Base-by-base conservation (phyloP, 2,113 vertebrate species). In the Festucalex cinctus region DNA sequence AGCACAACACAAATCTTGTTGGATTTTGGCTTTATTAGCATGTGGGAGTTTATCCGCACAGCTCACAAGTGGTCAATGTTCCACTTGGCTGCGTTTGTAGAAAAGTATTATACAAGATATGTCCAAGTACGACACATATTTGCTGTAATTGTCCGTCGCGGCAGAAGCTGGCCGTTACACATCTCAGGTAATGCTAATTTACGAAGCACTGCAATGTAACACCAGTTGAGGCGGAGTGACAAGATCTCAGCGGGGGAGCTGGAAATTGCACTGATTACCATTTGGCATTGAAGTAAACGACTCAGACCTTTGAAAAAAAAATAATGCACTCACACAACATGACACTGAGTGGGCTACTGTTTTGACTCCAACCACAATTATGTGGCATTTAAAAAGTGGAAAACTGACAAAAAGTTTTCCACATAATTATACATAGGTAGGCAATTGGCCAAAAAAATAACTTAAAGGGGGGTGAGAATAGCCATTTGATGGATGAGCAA, bases 301-400 rank as follows among this genome's bases (percentile, higher is more conserved):
- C 66, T 88, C 82, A 78, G 75, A 81, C 79, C 64, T 75, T 82
- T 2, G 2, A 36, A 26, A 65, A 63, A 80, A 76, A 80, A 76
- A 66, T 75, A 77, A 71, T 66, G 51, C 76, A 80, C 77, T 85
- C 5, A 8, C 69, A 71, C 70, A 78, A 65, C 77, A 74, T 77
- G 84, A 84, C 75, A 74, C 67, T 73, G 77, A 74, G 80, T 88
- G 74, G 81, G 82, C 71, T 80, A 70, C 51, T 84, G 80, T 87
- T 90, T 84, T 86, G 83, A 87, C 75, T 83, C 78, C 84, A 79
- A 64, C 71, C 66, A 79, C 86, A 89, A 85, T 85, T 84, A 79
- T 66, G 74, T 84, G 81, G 83, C 77, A 87, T 85, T 88, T 85
- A 65, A 75, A 57, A 57, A 35, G 26, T 17, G 26, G 28, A 28